phyloP scores from a whole-genome alignment of 2,888 invertebrate genomes.

The Lamellibrachia satsuma region DNA sequence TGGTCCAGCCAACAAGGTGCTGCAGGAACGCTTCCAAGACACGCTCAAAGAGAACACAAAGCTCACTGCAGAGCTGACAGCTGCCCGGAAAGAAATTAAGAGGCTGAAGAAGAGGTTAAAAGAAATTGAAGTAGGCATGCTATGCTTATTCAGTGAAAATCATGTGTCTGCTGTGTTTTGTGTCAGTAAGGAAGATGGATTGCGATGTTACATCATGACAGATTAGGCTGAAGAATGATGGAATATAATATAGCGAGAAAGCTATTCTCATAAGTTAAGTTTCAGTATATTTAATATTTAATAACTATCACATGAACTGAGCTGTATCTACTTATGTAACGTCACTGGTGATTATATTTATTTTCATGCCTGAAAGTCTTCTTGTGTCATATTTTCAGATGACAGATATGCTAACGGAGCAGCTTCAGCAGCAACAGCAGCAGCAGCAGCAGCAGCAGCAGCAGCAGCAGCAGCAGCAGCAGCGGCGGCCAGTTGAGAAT shows the following conservation, averaged over 20 bases:
- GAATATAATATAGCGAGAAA: too few relatives aligned
- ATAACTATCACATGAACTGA: too few relatives aligned
- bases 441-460: neutral
- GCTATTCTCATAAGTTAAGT: too few relatives aligned
- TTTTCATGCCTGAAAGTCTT: neutral
- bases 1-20: neutral
- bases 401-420: neutral
- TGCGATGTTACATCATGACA: too few relatives aligned
- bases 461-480: neutral
- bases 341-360: too few relatives aligned
- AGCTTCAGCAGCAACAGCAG: neutral
- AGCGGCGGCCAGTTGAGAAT: neutral
- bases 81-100: neutral
- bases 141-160: neutral
- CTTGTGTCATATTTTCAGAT: neutral
- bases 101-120: neutral
- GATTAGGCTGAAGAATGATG: too few relatives aligned
- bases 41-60: neutral
- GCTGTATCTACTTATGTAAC: too few relatives aligned
- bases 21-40: neutral
- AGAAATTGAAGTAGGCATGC: neutral
- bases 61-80: neutral
- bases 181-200: too few relatives aligned
- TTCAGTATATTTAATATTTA: too few relatives aligned
- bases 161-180: too few relatives aligned